Percentiles rank a stretch among this genome's conserved stretches.
Evolutionary conservation across 2,113 vertebrate genomes (phyloP).

Genomic region (Ammodytes dubius): DNA sequence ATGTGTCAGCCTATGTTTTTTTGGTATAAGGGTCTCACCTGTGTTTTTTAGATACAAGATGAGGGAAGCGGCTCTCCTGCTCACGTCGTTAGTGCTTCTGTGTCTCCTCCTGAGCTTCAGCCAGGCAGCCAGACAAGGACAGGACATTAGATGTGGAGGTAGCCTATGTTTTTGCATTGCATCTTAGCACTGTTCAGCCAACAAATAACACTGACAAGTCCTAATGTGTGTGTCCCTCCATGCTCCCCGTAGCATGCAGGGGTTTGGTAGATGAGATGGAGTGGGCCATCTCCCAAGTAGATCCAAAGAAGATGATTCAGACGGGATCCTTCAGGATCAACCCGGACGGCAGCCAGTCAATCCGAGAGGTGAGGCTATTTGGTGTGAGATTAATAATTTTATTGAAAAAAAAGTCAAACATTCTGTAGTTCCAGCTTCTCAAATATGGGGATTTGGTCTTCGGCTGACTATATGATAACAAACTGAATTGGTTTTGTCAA

Average conservation of each 20-base stretch:
- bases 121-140: constrained; percentile 79
- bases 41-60: constrained; percentile 68
- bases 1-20: constrained; percentile 6
- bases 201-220: too few relatives aligned
- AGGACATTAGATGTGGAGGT: constrained; percentile 87
- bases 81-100: constrained; percentile 63
- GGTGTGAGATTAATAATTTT: not conserved
- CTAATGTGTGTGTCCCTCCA: not conserved
- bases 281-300: constrained; percentile 94
- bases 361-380: constrained; percentile 88
- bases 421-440: not conserved
- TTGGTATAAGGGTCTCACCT: not conserved
- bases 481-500: not conserved
- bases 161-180: not conserved
- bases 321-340: constrained; percentile 96
- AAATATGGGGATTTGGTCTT: not conserved
- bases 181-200: not conserved
- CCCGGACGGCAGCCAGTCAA: constrained; percentile 95
- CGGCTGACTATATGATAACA: not conserved
- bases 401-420: not conserved
- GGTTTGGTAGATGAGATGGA: constrained; percentile 97
- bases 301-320: constrained; percentile 95
- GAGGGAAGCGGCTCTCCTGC: constrained; percentile 62
- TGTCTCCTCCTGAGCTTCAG: constrained; percentile 59
- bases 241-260: constrained; percentile 87